Base-by-base conservation (phyloP, 2,797 vertebrate genomes). In the Salmo trutta region DNA sequence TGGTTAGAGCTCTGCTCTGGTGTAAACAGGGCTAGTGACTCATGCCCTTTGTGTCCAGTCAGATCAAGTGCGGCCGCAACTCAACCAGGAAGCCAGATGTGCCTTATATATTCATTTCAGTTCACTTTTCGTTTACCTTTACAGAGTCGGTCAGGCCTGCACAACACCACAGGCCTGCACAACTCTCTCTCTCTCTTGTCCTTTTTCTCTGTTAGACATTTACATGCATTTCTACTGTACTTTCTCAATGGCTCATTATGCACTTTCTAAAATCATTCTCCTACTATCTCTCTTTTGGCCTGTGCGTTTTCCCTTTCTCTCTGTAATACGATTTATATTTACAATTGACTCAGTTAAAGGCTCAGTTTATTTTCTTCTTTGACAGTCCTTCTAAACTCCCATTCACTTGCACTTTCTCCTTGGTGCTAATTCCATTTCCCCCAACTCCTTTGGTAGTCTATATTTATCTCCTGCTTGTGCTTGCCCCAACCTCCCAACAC, bases 51-150 rank as follows among this genome's bases (percentile, higher is more conserved):
- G 77, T 74, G 56, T 80, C 72, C 53, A 21, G 74, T 81, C 83
- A 33, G 82, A 83, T 86, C 75, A 84, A 73, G 29, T 73, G 36
- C 8, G 36, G 69, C 29, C 21, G 21, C 73, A 71, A 73, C 71
- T 79, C 62, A 81, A 54, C 59, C 69, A 33, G 74, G 66, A 53
- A 74, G 59, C 75, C 82, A 86, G 77, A 83, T 83, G 79, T 79
- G 79, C 62, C 74, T 53, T 77, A 64, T 36, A 64, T 27, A 19
- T 47, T 70, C 31, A 54, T 77, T 54, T 79, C 5, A 31, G 29
- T 33, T 67, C 27, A 29, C 65, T 67, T 33, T n/a, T 81, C 41
- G 66, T 51, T 79, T 31, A 70, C 47, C 29, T 81, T 76, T 79
- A 74, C 74, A 79, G 54, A 80, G 33, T 33, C 66, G 53, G 21